A percentile compares a stretch with the other conserved stretches of the same genome.
These are phyloP conservation scores for Entomyzon cyanotis DNA, from an alignment of 2,113 vertebrate species.

Conservation along the genomic window DNA sequence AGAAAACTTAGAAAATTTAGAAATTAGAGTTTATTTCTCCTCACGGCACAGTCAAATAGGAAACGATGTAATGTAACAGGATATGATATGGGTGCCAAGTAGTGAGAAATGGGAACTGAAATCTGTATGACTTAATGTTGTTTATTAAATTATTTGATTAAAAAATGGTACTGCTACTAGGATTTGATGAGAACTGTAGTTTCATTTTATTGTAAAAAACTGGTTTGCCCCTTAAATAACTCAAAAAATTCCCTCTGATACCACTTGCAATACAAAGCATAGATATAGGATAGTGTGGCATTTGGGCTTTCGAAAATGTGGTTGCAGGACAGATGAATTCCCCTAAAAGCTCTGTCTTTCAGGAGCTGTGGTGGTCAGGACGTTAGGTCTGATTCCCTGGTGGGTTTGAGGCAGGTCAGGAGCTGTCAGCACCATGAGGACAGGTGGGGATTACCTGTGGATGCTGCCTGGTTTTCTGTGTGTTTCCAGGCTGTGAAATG, in stretches of 20 bases:
- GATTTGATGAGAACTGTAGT: background rate
- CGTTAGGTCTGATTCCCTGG: background rate
- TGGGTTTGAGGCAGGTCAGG: background rate
- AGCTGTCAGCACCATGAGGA: background rate
- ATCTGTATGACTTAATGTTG: background rate
- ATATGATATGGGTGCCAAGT: background rate
- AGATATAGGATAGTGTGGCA: background rate
- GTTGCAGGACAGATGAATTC: conserved; percentile 2
- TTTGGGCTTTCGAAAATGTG: background rate
- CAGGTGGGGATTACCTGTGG: background rate
- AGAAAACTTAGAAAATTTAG: background rate
- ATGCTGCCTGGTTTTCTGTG: background rate
- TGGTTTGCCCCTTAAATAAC: background rate
- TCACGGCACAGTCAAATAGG: background rate
- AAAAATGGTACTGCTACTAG: background rate
- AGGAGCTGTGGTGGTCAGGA: background rate
- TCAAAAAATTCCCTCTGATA: background rate
- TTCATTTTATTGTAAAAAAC: background rate
- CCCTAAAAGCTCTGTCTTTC: conserved; percentile 27
- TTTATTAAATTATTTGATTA: conserved; percentile 29
- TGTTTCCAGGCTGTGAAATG: background rate
- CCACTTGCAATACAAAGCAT: background rate
- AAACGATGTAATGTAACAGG: background rate
- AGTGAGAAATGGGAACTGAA: conserved; percentile 48
- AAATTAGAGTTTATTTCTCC: background rate